These are phyloP conservation scores for Phalloptychus januarius DNA, from an alignment of 2,797 vertebrate genomes.

Conservation along the genomic window DNA sequence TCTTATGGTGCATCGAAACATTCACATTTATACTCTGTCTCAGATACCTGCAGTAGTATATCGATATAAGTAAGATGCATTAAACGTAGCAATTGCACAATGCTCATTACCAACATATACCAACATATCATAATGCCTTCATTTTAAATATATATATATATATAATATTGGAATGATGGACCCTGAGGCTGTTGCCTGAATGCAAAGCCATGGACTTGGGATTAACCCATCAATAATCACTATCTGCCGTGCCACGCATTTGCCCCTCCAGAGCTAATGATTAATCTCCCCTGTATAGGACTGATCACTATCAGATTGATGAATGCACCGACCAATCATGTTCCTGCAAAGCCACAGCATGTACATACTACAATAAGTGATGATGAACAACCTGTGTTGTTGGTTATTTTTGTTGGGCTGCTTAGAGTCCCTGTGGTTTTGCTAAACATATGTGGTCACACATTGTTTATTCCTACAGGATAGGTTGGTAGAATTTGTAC, in stretches of 20 bases:
- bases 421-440: conserved; percentile 54
- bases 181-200: conserved; percentile 78
- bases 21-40: conserved; percentile 38
- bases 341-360: conserved; percentile 91
- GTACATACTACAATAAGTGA: conserved; percentile 96
- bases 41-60: conserved; percentile 46
- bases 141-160: conserved; percentile 32
- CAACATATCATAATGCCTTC: conserved; percentile 47
- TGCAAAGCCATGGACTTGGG: conserved; percentile 89
- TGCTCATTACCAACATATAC: conserved; percentile 62
- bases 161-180: conserved; percentile 67
- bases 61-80: conserved; percentile 57
- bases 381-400: conserved; percentile 90
- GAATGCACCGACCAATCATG: conserved; percentile 99
- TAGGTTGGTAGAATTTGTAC: not conserved
- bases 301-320: conserved; percentile 99
- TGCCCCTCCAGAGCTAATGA: conserved; percentile 94
- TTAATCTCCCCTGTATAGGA: conserved; percentile 95
- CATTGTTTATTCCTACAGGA: conserved; percentile 28
- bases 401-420: conserved; percentile 85
- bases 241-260: conserved; percentile 95
- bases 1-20: conserved; percentile 42
- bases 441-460: conserved; percentile 41
- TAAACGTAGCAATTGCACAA: conserved; percentile 48
- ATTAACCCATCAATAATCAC: conserved; percentile 99